phyloP scores from a whole-genome alignment of 2,113 vertebrate species.

The Puffinus mauretanicus region DNA sequence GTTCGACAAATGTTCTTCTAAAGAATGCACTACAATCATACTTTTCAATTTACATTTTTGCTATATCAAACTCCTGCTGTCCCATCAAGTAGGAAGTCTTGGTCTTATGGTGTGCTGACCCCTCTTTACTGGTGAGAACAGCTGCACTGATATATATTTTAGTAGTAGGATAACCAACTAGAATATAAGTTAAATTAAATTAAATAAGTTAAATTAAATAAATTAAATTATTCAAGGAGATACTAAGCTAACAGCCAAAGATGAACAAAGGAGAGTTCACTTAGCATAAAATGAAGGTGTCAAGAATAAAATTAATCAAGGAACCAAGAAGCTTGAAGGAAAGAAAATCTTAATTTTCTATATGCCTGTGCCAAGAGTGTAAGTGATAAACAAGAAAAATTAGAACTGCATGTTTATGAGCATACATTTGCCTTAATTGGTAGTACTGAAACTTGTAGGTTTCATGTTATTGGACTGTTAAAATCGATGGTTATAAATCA shows the following conservation, averaged over 20 bases:
- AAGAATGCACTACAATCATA: neutral
- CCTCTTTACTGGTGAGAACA: neutral
- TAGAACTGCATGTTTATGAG: neutral
- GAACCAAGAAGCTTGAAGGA: neutral
- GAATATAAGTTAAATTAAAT: neutral
- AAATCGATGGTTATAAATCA: neutral
- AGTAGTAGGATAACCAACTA: neutral
- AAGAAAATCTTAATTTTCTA: neutral
- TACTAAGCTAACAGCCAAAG: neutral
- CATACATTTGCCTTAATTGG: neutral
- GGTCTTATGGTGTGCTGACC: accelerated
- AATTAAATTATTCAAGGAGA: neutral
- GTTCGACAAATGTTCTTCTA: neutral
- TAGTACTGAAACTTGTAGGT: neutral
- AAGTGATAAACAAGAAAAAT: neutral
- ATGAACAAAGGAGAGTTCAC: neutral
- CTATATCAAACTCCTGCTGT: neutral
- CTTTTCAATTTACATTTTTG: neutral
- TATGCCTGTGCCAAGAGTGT: neutral
- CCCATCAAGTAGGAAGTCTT: neutral
- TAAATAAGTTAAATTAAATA: neutral
- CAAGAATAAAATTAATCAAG: neutral
- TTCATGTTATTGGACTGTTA: neutral
- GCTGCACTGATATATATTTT: neutral
- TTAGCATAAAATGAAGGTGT: neutral